Base-by-base conservation (phyloP, 2,113 vertebrate genomes). In the Daphoenositta chrysoptera region DNA sequence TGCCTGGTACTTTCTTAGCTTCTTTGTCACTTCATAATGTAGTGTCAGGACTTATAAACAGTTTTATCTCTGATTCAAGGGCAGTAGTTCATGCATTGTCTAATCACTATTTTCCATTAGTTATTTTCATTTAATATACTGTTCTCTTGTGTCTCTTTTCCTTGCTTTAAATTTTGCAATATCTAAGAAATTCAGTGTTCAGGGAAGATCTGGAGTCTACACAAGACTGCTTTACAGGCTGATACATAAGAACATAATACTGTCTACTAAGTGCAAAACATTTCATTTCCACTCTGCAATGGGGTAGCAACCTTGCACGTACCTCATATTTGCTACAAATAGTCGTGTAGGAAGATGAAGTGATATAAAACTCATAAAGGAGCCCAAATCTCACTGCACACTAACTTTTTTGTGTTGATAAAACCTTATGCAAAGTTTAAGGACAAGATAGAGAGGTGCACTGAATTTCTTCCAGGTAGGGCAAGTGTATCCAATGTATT, bases 31-130 rank as follows among this genome's bases (percentile, higher is more conserved):
- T 82, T 89, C 45, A 50, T 56, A 81, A 56, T 9, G 23, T 65
- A 90, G 5, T 30, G 51, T 71, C 31, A 92, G 48, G 58, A 91
- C 39, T 91, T 95, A 89, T 5, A 73, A 92, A 83, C 21, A 63
- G 3, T n/a, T 40, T 75, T 75, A 51, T 65, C 27, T 66, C 44
- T 79, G 33, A 51, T 68, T 66, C 56, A 60, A 89, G 33, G 27
- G 17, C 42, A 87, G 35, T 37, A 69, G 35, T 63, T 90, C 18
- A 88, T 39, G 27, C 19, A 27, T 40, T 86, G 23, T 37, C 5
- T 56, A 61, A 76, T 48, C 42, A 66, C 23, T 44, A 66, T 15
- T 73, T 73, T 50, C 16, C 7, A 63, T 65, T 79, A 31, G 18
- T 15, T 91, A 50, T n/a, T 90, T 92, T 60, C 1, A 2, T 35